Evolutionary conservation across 1,140 invertebrate species (phyloP).

Genomic region (Leucophenga varia): DNA sequence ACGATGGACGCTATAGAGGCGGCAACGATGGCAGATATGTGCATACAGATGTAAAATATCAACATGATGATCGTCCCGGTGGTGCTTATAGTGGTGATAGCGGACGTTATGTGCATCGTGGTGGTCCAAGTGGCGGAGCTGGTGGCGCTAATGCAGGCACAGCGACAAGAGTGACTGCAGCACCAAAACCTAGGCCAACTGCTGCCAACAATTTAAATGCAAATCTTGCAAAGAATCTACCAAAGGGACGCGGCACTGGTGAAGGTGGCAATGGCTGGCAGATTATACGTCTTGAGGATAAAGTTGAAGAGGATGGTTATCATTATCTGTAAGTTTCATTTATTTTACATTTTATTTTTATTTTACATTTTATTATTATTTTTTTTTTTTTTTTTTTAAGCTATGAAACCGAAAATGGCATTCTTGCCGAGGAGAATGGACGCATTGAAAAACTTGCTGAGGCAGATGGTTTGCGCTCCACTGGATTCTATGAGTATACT

Average conservation of each 20-base stretch:
- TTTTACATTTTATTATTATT: neutral
- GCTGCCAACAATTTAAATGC: slow-evolving; percentile 10
- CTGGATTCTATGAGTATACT: slow-evolving; percentile 65
- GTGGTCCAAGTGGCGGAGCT: slow-evolving; percentile 9
- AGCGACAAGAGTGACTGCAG: slow-evolving; percentile 6
- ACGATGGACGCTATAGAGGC: slow-evolving; percentile 39
- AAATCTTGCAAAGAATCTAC: slow-evolving; percentile 25
- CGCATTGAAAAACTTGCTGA: slow-evolving; percentile 57
- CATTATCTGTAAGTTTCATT: slow-evolving; percentile 47
- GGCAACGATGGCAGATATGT: slow-evolving; percentile 49
- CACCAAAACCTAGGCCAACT: slow-evolving; percentile 2
- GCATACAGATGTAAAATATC: slow-evolving; percentile 43
- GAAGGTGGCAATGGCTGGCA: slow-evolving; percentile 38
- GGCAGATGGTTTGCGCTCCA: slow-evolving; percentile 53
- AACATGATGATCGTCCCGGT: slow-evolving; percentile 38
- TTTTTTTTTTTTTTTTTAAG: slow-evolving; percentile 9
- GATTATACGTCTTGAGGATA: slow-evolving; percentile 44
- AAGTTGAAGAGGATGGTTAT: slow-evolving; percentile 44
- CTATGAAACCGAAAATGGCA: slow-evolving; percentile 65
- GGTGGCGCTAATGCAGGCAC: slow-evolving; percentile 7
- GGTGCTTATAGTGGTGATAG: slow-evolving; percentile 28
- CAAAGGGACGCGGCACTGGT: slow-evolving; percentile 39
- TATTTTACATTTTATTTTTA: too few relatives aligned
- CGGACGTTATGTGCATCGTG: slow-evolving; percentile 26
- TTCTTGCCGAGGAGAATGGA: slow-evolving; percentile 60